Evolutionary conservation across 2,113 vertebrate species (phyloP), one percentile per base, ranked within the genome.

Genomic region (Petaurus breviceps): DNA sequence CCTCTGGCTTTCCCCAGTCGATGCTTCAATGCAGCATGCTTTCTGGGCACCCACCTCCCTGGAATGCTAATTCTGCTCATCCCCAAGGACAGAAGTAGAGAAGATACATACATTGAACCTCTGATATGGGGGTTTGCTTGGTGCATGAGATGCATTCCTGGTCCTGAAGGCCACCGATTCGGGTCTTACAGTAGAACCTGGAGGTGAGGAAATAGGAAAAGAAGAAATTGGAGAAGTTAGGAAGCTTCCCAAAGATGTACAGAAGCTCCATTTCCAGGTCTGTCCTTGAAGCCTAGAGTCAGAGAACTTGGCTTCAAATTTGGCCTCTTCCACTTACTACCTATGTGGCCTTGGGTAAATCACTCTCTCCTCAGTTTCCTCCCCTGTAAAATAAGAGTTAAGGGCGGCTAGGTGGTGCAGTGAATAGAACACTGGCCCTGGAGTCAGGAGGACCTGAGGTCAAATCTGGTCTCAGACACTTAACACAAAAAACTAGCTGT

Each of bases 121-220:
- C 98, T 0, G 98, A 98, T 90, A 98, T 96, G 0, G 98, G 98
- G 0, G 98, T 98, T 92, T 98, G 98, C 77, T 98, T 98, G 25
- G 98, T 99, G 98, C 99, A 99, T 0, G 99, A 99, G 93, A 99
- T 98, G 94, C 99, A 99, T 90, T 99, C 99, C 97, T 98, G 97
- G 95, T 99, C 99, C 98, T 98, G 98, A 90, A 98, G 97, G 92
- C 99, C 99, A n/a, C 99, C 99, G 96, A 99, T 98, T 61, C 99
- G 97, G 0, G 97, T 98, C 97, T 99, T 99, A 96, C 98, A 98
- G 98, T 99, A 99, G 97, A 99, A 99, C 91, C 99, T 99, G 97
- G n/a, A 94, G 28, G 96, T 46, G 96, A 91, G 61, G 97, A 51
- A 98, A 96, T 77, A 97, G 92, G 52, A 8, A 14, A 95, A 53